Conservation (phyloP, 2,888 invertebrate genomes). For the Leptopilina syphax region DNA sequence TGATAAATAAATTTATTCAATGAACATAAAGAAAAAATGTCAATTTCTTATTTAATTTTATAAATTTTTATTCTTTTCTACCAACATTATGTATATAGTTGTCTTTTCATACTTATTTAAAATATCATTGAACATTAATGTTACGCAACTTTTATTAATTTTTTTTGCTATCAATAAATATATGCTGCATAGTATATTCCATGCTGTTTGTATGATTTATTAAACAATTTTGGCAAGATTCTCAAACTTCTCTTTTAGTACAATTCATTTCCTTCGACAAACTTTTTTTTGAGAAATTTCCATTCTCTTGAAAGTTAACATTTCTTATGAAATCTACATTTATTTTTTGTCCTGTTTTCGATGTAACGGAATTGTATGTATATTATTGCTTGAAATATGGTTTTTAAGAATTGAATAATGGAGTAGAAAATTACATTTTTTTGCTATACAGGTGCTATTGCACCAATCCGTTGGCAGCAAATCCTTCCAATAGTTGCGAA, state of each 20-base stretch:
- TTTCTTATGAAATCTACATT: constrained; percentile 9
- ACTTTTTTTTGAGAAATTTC: constrained; percentile 44
- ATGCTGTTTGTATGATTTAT: neutral
- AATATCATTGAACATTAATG: neutral
- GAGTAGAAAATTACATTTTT: constrained; percentile 38
- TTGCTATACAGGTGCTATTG: constrained; percentile 13
- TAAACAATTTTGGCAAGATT: constrained; percentile 11
- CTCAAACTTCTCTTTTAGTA: neutral
- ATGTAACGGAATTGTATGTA: constrained; percentile 20
- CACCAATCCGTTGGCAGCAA: constrained; percentile 31
- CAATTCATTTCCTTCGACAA: constrained; percentile 38
- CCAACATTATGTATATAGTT: constrained; percentile 2
- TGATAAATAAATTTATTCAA: too few species aligned
- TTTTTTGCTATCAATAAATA: constrained; percentile 4
- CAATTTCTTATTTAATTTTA: too few species aligned
- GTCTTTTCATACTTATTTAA: neutral
- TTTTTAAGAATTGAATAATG: constrained; percentile 29
- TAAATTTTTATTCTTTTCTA: neutral
- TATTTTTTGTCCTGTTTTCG: constrained; percentile 42
- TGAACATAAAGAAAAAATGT: too few species aligned
- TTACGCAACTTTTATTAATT: neutral
- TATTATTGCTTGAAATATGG: neutral
- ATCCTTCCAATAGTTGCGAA: constrained; percentile 1
- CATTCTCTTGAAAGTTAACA: neutral
- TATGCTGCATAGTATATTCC: neutral